Evolutionary conservation across 37 sponge, comb jelly and placozoan genomes (phyloP).

Genomic region (Agelas oroides): DNA sequence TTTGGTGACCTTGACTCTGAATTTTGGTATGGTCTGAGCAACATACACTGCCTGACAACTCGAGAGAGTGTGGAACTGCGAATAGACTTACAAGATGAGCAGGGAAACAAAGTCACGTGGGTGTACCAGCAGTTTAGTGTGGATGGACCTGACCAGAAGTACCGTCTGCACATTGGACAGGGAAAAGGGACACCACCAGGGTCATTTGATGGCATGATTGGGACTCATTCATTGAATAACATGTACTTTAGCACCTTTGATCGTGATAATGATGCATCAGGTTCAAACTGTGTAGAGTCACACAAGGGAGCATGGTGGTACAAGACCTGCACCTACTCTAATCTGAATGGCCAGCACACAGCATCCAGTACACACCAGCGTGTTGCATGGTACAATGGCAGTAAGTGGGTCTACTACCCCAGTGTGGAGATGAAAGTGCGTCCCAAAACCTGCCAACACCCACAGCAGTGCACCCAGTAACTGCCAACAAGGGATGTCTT

Average conservation of each 20-base stretch:
- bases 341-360: constrained; percentile 36
- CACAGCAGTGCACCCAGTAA: too few relatives aligned
- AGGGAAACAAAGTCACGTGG: not conserved
- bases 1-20: constrained; percentile 31
- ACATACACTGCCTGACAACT: constrained; percentile 39
- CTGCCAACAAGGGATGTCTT: too few relatives aligned
- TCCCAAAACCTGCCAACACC: too few relatives aligned
- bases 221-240: not conserved
- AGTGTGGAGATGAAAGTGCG: not conserved
- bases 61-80: constrained; percentile 5
- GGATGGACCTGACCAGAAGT: constrained; percentile 13
- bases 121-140: constrained; percentile 19
- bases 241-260: constrained; percentile 37
- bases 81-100: not conserved
- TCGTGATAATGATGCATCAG: constrained; percentile 18
- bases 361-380: too few relatives aligned
- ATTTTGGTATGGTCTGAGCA: constrained; percentile 41
- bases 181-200: not conserved
- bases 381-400: constrained; percentile 5
- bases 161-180: constrained; percentile 12
- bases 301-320: constrained; percentile 39
- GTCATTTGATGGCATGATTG: not conserved
- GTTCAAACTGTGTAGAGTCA: not conserved
- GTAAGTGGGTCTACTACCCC: not conserved
- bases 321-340: constrained; percentile 8